Base-by-base conservation (phyloP, 2,797 vertebrate species). In the Anomalospiza imberbis region DNA sequence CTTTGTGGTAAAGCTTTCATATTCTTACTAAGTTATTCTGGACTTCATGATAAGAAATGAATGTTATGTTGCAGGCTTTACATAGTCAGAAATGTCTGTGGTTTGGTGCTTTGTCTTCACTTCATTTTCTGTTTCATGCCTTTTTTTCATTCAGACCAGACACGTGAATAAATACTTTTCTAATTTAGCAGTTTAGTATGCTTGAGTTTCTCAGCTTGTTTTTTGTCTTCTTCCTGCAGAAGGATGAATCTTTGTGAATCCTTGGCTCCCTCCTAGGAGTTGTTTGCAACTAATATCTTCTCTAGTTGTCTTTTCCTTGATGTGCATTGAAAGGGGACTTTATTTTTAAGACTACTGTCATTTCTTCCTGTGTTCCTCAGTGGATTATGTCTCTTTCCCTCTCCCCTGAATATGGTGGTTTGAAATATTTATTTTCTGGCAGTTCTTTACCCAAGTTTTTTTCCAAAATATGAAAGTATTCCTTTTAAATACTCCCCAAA, bases 171-270 rank as follows among this genome's bases (percentile, higher is more conserved):
- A 91, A 74, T 62, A 47, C 22, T 53, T 86, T 67, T 61, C 31
- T 82, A 82, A 87, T 74, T 83, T 65, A 57, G 12, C 31, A 50
- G 25, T 91, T 95, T 71, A 87, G 18, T 67, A 5, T 29, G 9
- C 53, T 83, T 44, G 57, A 91, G 17, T 83, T 94, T 89, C 84
- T 93, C 81, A 48, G 57, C 57, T 94, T 85, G 50, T 32, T 89
- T 90, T 72, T 79, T 92, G 72, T 87, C 48, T 89, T 71, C 75
- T 91, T 65, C 57, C 25, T 77, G 22, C 77, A 91, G 68, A 74
- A 90, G 93, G 63, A 87, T 25, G 34, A 65, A 44, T 88, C 50
- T 89, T 71, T 73, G 51, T 82, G 77, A 92, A 87, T 45, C 18
- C 9, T 7, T 73, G 81, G 29, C 68, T 92, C 40, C 45, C 75